Conservation (phyloP, 2,797 vertebrate species). For the Hypotaenidia okinawae region DNA sequence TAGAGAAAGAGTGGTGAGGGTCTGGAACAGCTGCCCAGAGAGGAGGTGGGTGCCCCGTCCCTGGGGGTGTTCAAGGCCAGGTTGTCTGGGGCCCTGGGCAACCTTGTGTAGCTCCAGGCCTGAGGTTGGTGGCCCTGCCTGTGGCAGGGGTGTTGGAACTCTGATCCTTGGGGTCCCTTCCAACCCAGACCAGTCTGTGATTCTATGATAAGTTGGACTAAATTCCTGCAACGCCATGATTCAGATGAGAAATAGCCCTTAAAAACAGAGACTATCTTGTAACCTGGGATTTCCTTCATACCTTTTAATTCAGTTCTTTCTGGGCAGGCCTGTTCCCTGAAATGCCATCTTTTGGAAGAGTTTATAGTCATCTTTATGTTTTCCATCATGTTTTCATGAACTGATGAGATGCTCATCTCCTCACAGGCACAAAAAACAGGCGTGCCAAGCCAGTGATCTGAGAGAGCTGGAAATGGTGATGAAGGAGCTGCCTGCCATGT, state of each 20-base stretch:
- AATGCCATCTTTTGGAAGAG: not conserved
- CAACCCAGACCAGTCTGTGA: no score
- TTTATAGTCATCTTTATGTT: not conserved
- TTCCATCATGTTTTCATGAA: not conserved
- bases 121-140: no score
- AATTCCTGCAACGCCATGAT: not conserved
- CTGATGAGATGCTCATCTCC: not conserved
- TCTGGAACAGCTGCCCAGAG: no score
- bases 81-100: no score
- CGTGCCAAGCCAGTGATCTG: not conserved
- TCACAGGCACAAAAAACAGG: not conserved
- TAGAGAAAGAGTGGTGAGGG: no score
- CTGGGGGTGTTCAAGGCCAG: no score
- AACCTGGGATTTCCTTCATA: not conserved
- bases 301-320: not conserved
- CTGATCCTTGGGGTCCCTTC: no score
- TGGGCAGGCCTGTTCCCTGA: not conserved
- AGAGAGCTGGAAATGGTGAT: not conserved
- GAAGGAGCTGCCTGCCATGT: not conserved
- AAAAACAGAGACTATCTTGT: not conserved
- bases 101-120: no score
- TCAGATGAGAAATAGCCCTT: not conserved
- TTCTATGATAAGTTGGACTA: not conserved
- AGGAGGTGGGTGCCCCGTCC: no score
- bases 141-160: no score